phyloP scores from a whole-genome alignment of 2,797 vertebrate species.

The Babyrousa celebensis region DNA sequence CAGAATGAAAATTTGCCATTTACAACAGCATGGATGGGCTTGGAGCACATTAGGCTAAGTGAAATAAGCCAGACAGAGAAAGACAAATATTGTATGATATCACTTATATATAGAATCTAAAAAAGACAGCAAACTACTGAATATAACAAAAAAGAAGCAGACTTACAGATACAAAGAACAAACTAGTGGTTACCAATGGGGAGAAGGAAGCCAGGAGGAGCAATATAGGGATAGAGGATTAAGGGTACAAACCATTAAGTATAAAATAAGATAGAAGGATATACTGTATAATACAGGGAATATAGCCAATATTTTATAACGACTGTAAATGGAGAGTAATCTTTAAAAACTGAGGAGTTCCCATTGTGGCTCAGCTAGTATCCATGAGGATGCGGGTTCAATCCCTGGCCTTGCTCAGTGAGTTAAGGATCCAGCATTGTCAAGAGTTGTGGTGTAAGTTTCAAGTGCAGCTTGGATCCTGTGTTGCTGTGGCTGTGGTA shows the following conservation, averaged over 20 bases:
- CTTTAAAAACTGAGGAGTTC: neutral
- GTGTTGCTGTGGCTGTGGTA: no score
- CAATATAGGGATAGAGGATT: neutral
- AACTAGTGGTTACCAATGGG: neutral
- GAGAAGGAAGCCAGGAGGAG: neutral
- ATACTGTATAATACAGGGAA: no score
- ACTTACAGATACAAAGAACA: neutral
- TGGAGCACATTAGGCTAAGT: neutral
- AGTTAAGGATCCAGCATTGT: no score
- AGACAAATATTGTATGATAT: no score
- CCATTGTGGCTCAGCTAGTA: no score
- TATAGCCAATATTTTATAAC: neutral
- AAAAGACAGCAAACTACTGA: neutral
- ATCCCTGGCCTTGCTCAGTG: no score
- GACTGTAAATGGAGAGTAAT: neutral
- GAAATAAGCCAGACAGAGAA: neutral
- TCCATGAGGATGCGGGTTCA: no score
- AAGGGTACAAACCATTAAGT: neutral
- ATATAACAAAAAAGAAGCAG: neutral
- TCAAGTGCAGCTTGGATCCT: no score
- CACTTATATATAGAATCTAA: neutral
- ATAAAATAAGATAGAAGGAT: neutral
- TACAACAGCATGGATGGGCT: no score
- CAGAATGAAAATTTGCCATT: neutral
- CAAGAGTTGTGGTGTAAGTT: no score